Base-by-base conservation (phyloP, 2,888 invertebrate genomes). In the Sarcophaga caerulescens region DNA sequence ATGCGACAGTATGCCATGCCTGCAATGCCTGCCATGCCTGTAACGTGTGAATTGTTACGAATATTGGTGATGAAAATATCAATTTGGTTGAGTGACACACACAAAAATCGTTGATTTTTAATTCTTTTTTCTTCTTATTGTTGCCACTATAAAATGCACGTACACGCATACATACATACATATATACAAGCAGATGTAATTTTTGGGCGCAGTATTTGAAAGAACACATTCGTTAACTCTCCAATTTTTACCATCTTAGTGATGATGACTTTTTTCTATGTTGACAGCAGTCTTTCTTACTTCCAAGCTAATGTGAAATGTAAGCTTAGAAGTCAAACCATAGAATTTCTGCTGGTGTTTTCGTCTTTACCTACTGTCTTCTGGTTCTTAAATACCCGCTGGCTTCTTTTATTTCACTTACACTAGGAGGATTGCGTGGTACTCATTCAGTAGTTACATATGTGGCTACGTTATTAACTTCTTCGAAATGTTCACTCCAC, bases 91-190 rank as follows among this genome's bases (percentile, higher is more conserved):
- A 57, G 25, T 70, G 57, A 70, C 69, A 70, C 25, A 25, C 69
- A 52, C 35, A 35, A 35, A 70, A 70, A 57, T 70, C 23, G 47
- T 70, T 52, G 69, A 70, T 70, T 70, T 47, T 70, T 68, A 21
- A 47, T 47, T 12, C 2, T 47, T 17, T 47, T 17, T 52, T 52
- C 52, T 52, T 52, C 52, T 52, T 14, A 52, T 14, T 12, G 17
- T 52, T 14, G 35, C 2, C 35, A 35, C 35, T 35, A 35, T 8
- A 6, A 35, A 35, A 47, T 0, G 12, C 47, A 47, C 0, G 17
- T 17, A 52, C 14, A 52, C 5, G 14, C 17, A 52, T 52, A 17
- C 35, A 35, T 35, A 35, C 10, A 35, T 35, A 35, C 2, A 2
- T 52, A 17, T 17, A 3, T 52, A 17, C 5, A 52, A 17, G 52